Conservation (phyloP, 2,797 vertebrate species). For the Ptychobarbus kaznakovi region DNA sequence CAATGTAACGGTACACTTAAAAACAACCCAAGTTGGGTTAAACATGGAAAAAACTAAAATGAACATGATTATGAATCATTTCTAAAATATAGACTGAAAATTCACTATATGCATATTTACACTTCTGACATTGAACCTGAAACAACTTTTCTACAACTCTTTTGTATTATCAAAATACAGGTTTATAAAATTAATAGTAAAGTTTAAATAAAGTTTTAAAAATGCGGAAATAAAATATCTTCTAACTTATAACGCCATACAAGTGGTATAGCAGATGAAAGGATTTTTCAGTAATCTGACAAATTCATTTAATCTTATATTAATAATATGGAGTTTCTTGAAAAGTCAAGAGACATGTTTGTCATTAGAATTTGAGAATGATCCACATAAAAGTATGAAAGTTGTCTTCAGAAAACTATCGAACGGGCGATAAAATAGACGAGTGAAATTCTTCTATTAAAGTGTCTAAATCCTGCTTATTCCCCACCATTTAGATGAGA, state of each 20-base stretch:
- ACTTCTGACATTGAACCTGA: too few relatives aligned
- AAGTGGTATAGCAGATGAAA: not conserved
- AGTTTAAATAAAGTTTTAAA: not conserved
- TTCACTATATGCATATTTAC: not conserved
- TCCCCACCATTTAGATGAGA: conserved; percentile 10
- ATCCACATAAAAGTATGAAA: not conserved
- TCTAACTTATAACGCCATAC: not conserved
- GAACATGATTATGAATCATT: not conserved
- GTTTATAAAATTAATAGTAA: not conserved
- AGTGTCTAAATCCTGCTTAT: conserved; percentile 14
- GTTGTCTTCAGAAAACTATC: not conserved
- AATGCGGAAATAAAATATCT: not conserved
- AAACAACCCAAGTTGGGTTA: not conserved
- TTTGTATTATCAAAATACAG: not conserved
- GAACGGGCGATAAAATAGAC: not conserved
- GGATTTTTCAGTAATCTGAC: not conserved
- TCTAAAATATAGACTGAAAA: not conserved
- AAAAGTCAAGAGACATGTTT: not conserved
- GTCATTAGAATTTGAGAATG: not conserved
- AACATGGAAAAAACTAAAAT: not conserved
- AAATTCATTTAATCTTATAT: not conserved
- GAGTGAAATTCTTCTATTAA: not conserved
- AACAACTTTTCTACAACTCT: not conserved
- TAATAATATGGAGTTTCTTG: not conserved
- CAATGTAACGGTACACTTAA: not conserved